Conservation (phyloP, 1,140 invertebrate genomes). For the Oncopodura yosiiana region DNA sequence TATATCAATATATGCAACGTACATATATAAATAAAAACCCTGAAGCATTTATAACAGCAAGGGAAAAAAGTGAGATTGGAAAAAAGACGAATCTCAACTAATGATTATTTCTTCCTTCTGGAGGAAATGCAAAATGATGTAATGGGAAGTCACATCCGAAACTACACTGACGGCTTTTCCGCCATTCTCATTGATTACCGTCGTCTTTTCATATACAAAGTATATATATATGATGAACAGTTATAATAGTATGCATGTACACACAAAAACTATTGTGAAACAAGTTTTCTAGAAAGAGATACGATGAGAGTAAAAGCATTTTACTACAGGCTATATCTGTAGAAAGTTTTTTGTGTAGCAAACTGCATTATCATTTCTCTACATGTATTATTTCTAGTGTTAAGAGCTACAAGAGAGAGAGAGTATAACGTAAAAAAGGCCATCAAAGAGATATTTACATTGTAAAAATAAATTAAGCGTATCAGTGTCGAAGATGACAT, state of each 20-base stretch:
- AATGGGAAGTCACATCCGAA: slow-evolving; percentile 32
- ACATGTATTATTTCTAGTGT: neutral
- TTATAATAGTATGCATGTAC: neutral
- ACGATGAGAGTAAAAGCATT: too few species aligned
- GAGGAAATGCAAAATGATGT: slow-evolving; percentile 35
- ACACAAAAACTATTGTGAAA: too few species aligned
- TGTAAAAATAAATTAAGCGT: slow-evolving; percentile 11
- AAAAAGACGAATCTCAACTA: slow-evolving; percentile 33
- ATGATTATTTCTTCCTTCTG: slow-evolving; percentile 35
- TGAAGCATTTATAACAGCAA: too few species aligned
- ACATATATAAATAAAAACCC: too few species aligned
- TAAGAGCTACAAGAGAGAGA: too few species aligned
- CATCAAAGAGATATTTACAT: too few species aligned
- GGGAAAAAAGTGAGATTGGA: too few species aligned
- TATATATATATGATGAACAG: neutral
- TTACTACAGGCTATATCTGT: neutral
- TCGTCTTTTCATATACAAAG: neutral
- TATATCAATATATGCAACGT: too few species aligned
- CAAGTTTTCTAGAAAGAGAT: too few species aligned
- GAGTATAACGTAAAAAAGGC: too few species aligned
- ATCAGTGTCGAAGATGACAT: neutral
- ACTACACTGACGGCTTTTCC: slow-evolving; percentile 28
- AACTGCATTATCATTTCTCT: neutral
- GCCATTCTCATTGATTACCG: slow-evolving; percentile 23
- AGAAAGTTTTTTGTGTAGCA: neutral